Evolutionary conservation across 2,888 invertebrate genomes (phyloP), one percentile per base, ranked within the genome.

Genomic region (Coecobrya sp.): DNA sequence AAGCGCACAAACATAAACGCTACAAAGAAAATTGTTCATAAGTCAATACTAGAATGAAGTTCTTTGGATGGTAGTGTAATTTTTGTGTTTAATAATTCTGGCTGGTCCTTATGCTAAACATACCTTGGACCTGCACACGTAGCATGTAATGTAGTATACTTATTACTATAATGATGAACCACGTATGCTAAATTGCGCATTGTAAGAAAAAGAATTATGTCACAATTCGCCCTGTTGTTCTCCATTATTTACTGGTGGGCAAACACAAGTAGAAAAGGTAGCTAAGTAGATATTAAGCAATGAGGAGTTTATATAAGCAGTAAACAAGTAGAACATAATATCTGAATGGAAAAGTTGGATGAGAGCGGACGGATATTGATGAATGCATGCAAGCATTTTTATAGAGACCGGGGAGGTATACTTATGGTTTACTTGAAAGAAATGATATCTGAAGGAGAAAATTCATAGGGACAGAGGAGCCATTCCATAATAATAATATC

Each of bases 331-430:
- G 13, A n/a, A 55, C 7, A 55, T n/a, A 55, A 55, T n/a, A 55
- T 19, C 65, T 65, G 27, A 13, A 13, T 10, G 49, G 13, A 27
- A 27, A 65, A 65, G 86, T 22, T 25, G 86, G 86, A 84, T 62
- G 84, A 82, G 85, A 89, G 68, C 30, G 25, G 89, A 68, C 82
- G 82, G 89, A 84, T 89, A 89, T 73, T 52, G 27, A 36, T 30
- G 27, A 5, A 65, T 27, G 84, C 65, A 81, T 88, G 85, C 42
- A 65, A 68, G 25, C 10, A 3, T 82, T 62, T 85, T 65, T 36
- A 19, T n/a, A 49, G 49, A 55, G n/a, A 25, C 25, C 22, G 65
- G 65, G 49, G 7, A n/a, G 19, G 68, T 85, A 68, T 22, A 65
- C 19, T 42, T 42, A 36, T 19, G 55, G n/a, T 19, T 3, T 16